These are phyloP conservation scores for Vanessa atalanta DNA, from an alignment of 1,140 invertebrate genomes.

Conservation along the genomic window DNA sequence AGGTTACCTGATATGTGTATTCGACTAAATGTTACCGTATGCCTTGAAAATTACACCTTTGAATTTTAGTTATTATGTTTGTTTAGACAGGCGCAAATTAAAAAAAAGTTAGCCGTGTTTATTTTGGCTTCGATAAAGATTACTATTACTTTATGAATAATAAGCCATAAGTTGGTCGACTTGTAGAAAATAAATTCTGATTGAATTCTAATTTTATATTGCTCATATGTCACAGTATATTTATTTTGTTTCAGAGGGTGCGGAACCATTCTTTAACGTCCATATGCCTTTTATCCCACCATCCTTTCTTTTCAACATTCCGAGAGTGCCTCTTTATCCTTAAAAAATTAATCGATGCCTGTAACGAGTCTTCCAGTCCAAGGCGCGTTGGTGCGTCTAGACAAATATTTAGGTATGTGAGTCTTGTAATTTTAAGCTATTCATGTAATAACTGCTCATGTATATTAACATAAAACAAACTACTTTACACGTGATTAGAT, in stretches of 20 bases:
- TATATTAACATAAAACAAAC: background rate
- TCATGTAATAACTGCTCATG: background rate
- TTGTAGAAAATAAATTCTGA: too few species aligned
- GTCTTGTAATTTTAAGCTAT: background rate
- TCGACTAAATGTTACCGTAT: too few species aligned
- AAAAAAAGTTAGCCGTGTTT: too few species aligned
- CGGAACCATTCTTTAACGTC: slow-evolving; percentile 97
- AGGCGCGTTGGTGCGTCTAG: slow-evolving; percentile 93
- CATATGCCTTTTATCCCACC: slow-evolving; percentile 98
- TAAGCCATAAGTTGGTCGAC: too few species aligned
- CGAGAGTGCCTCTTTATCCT: slow-evolving; percentile 97
- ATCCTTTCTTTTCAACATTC: slow-evolving; percentile 99
- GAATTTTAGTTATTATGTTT: too few species aligned
- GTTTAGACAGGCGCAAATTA: too few species aligned
- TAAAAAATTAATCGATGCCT: slow-evolving; percentile 97
- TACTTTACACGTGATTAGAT: background rate
- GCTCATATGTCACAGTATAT: background rate
- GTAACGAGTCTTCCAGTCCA: slow-evolving; percentile 95
- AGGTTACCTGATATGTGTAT: slow-evolving; percentile 73
- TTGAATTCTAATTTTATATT: too few species aligned
- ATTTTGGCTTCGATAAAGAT: too few species aligned
- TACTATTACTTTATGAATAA: too few species aligned
- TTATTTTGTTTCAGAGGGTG: slow-evolving; percentile 83
- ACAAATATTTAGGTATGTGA: slow-evolving; percentile 87
- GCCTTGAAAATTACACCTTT: too few species aligned